phyloP scores from a whole-genome alignment of 1,140 invertebrate genomes.

The Trypoxylus dichotomus region DNA sequence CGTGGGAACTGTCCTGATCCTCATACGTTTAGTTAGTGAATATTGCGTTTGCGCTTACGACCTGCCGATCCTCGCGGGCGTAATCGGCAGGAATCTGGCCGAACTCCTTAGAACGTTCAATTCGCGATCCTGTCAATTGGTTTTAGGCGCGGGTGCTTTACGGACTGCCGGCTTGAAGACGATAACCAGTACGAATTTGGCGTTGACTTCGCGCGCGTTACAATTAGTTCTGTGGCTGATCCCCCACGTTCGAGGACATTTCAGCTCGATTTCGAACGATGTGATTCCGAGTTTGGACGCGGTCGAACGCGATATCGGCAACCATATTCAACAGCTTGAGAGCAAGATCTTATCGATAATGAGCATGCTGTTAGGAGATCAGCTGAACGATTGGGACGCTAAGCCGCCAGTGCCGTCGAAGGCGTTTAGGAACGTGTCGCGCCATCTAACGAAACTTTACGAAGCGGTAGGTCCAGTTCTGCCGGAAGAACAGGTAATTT shows the following conservation, averaged over 20 bases:
- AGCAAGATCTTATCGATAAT: constrained; percentile 90
- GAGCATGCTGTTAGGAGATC: constrained; percentile 75
- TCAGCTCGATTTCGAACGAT: constrained; percentile 58
- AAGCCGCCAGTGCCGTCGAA: constrained; percentile 93
- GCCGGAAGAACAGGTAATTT: constrained; percentile 66
- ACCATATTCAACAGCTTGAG: constrained; percentile 90
- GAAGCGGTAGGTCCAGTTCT: constrained; percentile 85
- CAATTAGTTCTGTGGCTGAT: constrained; percentile 78
- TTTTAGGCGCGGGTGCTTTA: constrained; percentile 93
- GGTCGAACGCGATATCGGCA: constrained; percentile 77
- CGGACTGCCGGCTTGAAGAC: constrained; percentile 93
- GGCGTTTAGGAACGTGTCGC: constrained; percentile 88
- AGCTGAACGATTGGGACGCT: constrained; percentile 86
- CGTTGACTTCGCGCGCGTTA: constrained; percentile 85
- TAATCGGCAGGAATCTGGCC: constrained; percentile 77
- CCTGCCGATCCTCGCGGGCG: constrained; percentile 65
- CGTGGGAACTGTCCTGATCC: constrained; percentile 80
- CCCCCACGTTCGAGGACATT: constrained; percentile 69
- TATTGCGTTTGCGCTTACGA: constrained; percentile 82
- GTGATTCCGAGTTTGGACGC: constrained; percentile 59
- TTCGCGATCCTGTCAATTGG: constrained; percentile 89
- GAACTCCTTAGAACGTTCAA: constrained; percentile 91
- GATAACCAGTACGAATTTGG: constrained; percentile 93
- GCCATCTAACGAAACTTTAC: constrained; percentile 89
- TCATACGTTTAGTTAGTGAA: constrained; percentile 86